Conservation (phyloP, 1,140 invertebrate genomes). For the Laodelphax striatellus region DNA sequence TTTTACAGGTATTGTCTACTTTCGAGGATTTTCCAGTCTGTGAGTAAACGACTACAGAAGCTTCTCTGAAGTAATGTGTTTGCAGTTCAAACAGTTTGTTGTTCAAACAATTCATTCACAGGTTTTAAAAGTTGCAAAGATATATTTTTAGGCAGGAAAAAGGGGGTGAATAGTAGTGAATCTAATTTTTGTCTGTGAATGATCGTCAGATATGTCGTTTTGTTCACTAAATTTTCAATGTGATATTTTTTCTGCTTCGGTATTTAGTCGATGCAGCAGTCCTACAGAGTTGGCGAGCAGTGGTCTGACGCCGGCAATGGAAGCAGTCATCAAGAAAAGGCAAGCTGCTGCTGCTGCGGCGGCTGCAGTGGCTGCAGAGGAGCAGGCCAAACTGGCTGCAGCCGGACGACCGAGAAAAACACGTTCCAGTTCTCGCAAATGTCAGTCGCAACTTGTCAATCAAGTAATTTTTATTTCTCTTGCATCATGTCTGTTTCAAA, state of each 20-base stretch:
- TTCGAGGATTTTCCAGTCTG: too few relatives aligned
- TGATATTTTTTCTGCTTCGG: too few relatives aligned
- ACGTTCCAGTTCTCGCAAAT: background rate
- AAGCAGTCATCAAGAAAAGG: background rate
- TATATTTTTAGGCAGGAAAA: background rate
- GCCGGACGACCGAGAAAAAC: background rate
- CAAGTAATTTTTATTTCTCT: too few relatives aligned
- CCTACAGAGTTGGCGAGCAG: background rate
- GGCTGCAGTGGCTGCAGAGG: too few relatives aligned
- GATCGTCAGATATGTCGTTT: background rate
- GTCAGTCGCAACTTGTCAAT: background rate
- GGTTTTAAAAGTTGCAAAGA: background rate
- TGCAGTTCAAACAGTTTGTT: background rate
- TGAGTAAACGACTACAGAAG: too few relatives aligned
- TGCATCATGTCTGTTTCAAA: too few relatives aligned
- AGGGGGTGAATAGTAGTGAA: background rate
- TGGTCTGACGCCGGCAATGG: background rate
- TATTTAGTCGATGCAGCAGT: background rate
- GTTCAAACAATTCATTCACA: background rate
- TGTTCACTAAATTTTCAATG: background rate
- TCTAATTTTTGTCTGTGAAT: background rate
- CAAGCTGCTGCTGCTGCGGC: background rate
- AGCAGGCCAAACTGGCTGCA: too few relatives aligned
- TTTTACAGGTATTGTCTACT: too few relatives aligned
- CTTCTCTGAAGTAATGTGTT: background rate